Percentiles rank a stretch among this genome's conserved stretches.
phyloP scores from a whole-genome alignment of 2,113 vertebrate species.

The Azemiops feae region DNA sequence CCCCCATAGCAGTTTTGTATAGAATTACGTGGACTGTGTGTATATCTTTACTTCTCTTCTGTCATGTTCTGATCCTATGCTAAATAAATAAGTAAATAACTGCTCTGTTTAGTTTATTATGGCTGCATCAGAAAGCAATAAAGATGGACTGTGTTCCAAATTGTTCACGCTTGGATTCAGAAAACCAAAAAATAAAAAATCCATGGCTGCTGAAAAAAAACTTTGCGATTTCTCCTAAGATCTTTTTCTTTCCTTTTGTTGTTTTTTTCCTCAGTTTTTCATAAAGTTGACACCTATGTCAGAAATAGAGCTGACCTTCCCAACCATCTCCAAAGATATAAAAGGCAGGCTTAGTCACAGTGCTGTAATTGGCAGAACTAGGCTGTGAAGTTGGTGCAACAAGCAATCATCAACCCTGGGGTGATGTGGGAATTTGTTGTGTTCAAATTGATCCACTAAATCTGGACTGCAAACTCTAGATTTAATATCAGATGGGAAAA shows the following conservation, averaged over 20 bases:
- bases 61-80: neutral
- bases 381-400: conserved; percentile 3
- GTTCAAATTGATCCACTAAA: conserved; percentile 6
- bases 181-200: neutral
- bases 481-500: neutral
- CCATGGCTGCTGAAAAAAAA: neutral
- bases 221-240: neutral
- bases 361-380: conserved; percentile 16
- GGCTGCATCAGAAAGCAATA: neutral
- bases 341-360: neutral
- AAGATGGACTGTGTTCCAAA: neutral
- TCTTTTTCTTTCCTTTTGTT: neutral
- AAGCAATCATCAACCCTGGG: accelerated
- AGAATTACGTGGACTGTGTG: neutral
- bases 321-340: neutral
- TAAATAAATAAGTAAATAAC: neutral
- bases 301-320: conserved; percentile 8
- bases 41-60: neutral
- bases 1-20: neutral
- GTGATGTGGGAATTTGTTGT: neutral
- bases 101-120: neutral
- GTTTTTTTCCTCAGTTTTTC: neutral
- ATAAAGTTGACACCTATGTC: conserved; percentile 20
- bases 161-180: neutral
- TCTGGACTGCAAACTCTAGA: neutral